Evolutionary conservation across 2,888 invertebrate species (phyloP).

Genomic region (Lithophane socia): DNA sequence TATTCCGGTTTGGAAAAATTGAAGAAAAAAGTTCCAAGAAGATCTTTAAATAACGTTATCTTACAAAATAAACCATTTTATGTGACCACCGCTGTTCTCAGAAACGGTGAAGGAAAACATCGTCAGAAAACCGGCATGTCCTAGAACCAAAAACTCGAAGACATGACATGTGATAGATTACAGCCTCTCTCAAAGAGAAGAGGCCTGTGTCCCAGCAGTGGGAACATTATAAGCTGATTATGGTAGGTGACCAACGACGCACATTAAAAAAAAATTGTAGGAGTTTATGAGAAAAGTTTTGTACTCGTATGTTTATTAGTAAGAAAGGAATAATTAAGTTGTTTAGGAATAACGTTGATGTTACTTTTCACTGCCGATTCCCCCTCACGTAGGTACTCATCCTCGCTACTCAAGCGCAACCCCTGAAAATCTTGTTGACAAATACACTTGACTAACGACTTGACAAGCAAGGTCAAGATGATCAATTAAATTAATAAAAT

Average conservation of each 20-base stretch:
- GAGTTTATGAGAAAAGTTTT: background rate
- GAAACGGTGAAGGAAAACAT: too few relatives aligned
- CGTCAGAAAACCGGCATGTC: too few relatives aligned
- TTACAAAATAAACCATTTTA: background rate
- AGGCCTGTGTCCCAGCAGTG: too few relatives aligned
- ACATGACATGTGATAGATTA: too few relatives aligned
- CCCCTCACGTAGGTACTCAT: conserved; percentile 9
- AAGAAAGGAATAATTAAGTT: background rate
- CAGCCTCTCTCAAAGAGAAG: too few relatives aligned
- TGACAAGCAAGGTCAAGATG: conserved; percentile 1
- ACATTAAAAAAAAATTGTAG: background rate
- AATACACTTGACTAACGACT: conserved; percentile 15
- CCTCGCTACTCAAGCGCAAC: conserved; percentile 11
- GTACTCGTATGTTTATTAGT: background rate
- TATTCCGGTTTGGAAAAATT: conserved; percentile 53
- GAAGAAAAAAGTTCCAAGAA: background rate
- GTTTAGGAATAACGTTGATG: background rate
- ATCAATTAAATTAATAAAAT: background rate
- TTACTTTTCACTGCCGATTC: background rate
- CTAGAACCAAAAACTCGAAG: too few relatives aligned
- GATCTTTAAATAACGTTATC: background rate
- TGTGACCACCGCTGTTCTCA: too few relatives aligned
- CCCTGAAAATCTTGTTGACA: conserved; percentile 19
- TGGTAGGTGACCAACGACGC: background rate
- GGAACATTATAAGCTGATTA: too few relatives aligned